Base-by-base conservation (phyloP, 2,113 vertebrate genomes). In the Orthonyx spaldingii region DNA sequence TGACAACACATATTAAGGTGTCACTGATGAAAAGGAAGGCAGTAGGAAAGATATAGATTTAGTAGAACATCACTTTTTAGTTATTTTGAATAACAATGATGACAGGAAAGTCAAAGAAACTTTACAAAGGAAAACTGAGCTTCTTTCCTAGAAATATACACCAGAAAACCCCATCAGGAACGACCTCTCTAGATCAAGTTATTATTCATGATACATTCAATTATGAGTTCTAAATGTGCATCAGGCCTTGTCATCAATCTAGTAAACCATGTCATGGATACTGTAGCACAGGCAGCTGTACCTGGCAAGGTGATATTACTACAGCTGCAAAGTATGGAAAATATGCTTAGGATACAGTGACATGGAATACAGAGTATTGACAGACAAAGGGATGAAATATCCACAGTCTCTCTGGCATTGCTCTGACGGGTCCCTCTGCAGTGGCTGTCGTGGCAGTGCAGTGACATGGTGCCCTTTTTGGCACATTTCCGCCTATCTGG, bases 361-460 rank as follows among this genome's bases (percentile, higher is more conserved):
- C 15, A 5, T 15, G 33, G 16, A 33, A 20, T 28, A 21, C 7
- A 80, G 53, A 69, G 32, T 49, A 23, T 15, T 2, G 4, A 41
- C 77, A 47, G n/a, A 49, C 22, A 61, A 60, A 60, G 32, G 27
- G 41, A 16, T 55, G 14, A 24, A 66, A n/a, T 74, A 53, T 21
- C 33, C 52, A 7, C 55, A 20, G 1, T 4, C 14, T 30, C 35
- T 39, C 68, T 63, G 60, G 47, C 53, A 9, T 1, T 61, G 79
- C 41, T 69, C n/a, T 3, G 1, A 10, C 65, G 9, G 7, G 57
- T 70, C n/a, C n/a, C 10, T 42, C 14, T 28, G 46, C 50, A n/a
- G 53, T 1, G 2, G 32, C 52, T 7, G 1, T 4, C 5, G 3
- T 12, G 7, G 41, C 63, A n/a, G 16, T 7, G 3, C 19, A 23